Conservation (phyloP, 2,113 vertebrate genomes). For the Diadophis punctatus region DNA sequence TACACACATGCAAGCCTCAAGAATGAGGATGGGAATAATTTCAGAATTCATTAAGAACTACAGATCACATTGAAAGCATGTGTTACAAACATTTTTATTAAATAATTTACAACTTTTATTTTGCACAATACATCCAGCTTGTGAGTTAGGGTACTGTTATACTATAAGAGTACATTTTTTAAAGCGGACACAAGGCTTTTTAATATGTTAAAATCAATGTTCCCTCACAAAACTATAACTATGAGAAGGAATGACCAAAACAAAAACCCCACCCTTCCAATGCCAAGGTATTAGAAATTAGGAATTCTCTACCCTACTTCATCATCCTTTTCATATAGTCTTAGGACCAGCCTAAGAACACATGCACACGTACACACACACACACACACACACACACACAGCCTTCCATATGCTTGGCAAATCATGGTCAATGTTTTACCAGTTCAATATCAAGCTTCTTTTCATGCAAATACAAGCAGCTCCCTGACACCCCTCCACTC, state of each 20-base stretch:
- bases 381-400: neutral
- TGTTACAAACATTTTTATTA: constrained; percentile 82
- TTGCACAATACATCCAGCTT: constrained; percentile 72
- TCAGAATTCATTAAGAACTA: constrained; percentile 2
- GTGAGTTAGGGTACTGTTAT: constrained; percentile 64
- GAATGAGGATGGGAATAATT: neutral
- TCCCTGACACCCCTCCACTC: neutral
- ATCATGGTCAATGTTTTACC: constrained; percentile 46
- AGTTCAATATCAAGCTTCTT: constrained; percentile 38
- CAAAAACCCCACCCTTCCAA: constrained; percentile 5
- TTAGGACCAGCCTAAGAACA: constrained; percentile 89
- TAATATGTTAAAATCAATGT: constrained; percentile 56
- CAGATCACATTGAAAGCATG: constrained; percentile 30
- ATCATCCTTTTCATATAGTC: constrained; percentile 71
- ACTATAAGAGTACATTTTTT: constrained; percentile 62
- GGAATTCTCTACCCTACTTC: constrained; percentile 30
- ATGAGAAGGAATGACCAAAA: constrained; percentile 47
- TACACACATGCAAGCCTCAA: neutral
- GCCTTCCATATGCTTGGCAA: constrained; percentile 60
- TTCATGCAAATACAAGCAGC: constrained; percentile 59
- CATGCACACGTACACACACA: neutral
- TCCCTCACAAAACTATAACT: constrained; percentile 53
- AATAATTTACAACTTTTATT: constrained; percentile 79
- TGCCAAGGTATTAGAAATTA: constrained; percentile 48
- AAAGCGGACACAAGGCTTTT: constrained; percentile 58